phyloP scores from a whole-genome alignment of 2,113 vertebrate genomes.

The Pantherophis guttatus region DNA sequence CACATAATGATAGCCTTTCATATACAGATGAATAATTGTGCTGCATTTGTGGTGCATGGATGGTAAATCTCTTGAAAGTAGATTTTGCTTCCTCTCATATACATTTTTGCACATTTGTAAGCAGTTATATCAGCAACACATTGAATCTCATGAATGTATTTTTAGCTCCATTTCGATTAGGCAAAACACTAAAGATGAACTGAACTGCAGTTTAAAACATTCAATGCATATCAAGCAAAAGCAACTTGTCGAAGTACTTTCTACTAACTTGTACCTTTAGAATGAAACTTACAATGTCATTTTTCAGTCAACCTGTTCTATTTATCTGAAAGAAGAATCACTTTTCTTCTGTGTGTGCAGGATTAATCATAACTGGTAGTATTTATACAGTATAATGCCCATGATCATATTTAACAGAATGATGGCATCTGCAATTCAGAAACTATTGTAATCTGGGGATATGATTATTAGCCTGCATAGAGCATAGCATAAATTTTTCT shows the following conservation, averaged over 20 bases:
- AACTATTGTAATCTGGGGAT: background rate
- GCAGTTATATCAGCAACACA: background rate
- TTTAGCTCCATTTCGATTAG: background rate
- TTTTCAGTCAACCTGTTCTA: background rate
- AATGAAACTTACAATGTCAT: background rate
- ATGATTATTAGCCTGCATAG: background rate
- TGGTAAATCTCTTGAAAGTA: background rate
- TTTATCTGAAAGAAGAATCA: background rate
- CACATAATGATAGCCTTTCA: conserved; percentile 14
- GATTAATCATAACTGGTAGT: background rate
- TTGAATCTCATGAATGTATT: background rate
- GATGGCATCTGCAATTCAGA: background rate
- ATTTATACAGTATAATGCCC: background rate
- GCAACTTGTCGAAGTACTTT: background rate
- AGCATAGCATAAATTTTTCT: background rate
- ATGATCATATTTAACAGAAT: background rate
- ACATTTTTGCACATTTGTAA: background rate
- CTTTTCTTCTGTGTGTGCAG: background rate
- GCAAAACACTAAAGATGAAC: background rate
- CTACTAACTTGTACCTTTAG: background rate
- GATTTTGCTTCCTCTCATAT: background rate
- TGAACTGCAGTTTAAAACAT: background rate
- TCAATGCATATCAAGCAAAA: too few relatives aligned
- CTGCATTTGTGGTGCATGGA: background rate
- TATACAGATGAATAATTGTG: background rate